These are phyloP conservation scores for rabbit (Oryctolagus cuniculus) DNA, from an alignment of 2,113 vertebrate species.

Conservation along the genomic window DNA sequence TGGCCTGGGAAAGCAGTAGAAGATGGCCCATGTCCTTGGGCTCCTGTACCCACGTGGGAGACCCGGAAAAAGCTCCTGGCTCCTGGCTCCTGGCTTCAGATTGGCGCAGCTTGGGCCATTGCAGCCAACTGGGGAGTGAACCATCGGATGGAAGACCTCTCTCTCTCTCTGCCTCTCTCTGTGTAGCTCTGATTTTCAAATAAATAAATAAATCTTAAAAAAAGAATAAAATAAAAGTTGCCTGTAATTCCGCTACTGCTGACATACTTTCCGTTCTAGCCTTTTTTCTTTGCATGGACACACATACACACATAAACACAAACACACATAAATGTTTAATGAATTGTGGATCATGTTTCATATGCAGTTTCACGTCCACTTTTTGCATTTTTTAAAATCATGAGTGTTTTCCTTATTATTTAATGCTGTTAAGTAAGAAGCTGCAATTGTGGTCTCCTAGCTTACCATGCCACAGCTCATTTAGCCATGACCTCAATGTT, in stretches of 20 bases:
- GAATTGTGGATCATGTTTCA: background rate
- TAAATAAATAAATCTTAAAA: too few species aligned
- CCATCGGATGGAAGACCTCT: too few species aligned
- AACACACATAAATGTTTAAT: background rate
- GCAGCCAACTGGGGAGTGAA: too few species aligned
- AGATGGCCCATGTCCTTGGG: too few species aligned
- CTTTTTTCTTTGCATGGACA: conserved; percentile 5
- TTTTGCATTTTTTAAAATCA: conserved; percentile 34
- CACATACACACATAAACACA: background rate
- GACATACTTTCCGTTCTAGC: conserved; percentile 13
- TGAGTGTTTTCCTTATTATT: conserved; percentile 35
- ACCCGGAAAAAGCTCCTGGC: too few species aligned
- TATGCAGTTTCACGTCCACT: background rate
- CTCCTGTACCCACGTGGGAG: too few species aligned
- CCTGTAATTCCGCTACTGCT: background rate
- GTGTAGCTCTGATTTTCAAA: too few species aligned
- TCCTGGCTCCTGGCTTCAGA: too few species aligned
- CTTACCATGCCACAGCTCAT: background rate
- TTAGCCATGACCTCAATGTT: conserved; percentile 47
- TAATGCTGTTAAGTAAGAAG: conserved; percentile 45
- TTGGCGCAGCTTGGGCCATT: too few species aligned
- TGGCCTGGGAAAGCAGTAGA: too few species aligned
- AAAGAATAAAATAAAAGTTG: too few species aligned
- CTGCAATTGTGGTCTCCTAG: conserved; percentile 4
- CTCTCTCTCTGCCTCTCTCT: too few species aligned